A percentile compares a stretch with the other conserved stretches of the same genome.
phyloP scores from a whole-genome alignment of 2,797 vertebrate genomes.

The Sylvia borin region DNA sequence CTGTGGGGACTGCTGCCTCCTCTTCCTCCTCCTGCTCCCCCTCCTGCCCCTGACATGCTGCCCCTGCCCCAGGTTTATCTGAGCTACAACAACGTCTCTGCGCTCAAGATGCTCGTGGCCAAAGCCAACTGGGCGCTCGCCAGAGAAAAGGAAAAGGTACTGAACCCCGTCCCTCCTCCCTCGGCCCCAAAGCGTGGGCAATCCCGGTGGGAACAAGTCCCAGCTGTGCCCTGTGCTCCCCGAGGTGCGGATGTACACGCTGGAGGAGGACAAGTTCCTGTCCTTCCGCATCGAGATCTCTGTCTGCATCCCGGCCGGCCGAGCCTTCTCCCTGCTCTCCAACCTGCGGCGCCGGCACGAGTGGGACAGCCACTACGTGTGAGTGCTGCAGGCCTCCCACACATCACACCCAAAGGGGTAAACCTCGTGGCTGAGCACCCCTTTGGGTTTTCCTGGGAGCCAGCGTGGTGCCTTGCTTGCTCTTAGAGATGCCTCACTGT shows the following conservation, averaged over 20 bases:
- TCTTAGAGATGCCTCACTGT: background rate
- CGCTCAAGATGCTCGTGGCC: constrained; percentile 89
- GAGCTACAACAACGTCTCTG: constrained; percentile 96
- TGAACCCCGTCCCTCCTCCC: background rate
- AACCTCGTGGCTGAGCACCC: rapidly evolving
- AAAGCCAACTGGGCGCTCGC: constrained; percentile 88
- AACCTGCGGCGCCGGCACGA: constrained; percentile 87
- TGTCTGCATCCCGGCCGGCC: constrained; percentile 77
- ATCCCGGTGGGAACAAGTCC: rapidly evolving
- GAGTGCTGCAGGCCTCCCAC: constrained; percentile 52
- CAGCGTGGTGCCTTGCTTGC: rapidly evolving
- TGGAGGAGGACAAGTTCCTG: constrained; percentile 92
- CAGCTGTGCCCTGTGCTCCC: background rate
- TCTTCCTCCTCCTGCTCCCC: background rate
- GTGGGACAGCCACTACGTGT: constrained; percentile 93
- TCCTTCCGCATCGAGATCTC: constrained; percentile 91
- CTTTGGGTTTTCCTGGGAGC: background rate
- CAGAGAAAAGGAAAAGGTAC: constrained; percentile 89
- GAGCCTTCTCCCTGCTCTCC: constrained; percentile 88
- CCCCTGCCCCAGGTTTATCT: constrained; percentile 86
- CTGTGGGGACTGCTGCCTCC: background rate
- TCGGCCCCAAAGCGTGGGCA: rapidly evolving
- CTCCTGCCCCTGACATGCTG: background rate
- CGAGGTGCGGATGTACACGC: constrained; percentile 88
- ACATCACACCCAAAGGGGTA: rapidly evolving